phyloP scores from a whole-genome alignment of 2,888 invertebrate genomes.

The Apomyelois bistriatella region DNA sequence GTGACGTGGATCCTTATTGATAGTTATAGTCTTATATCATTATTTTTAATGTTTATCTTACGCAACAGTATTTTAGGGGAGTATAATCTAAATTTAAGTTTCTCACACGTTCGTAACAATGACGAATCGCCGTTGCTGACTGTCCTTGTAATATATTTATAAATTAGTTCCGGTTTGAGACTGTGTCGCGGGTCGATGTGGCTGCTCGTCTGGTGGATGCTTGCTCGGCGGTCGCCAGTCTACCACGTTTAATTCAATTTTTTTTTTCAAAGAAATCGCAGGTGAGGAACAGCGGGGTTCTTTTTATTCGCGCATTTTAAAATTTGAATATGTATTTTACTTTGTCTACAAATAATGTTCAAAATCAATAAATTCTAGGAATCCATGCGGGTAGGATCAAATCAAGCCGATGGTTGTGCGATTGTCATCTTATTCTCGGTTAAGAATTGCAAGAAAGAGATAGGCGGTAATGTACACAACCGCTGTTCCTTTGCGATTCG shows the following conservation, averaged over 20 bases:
- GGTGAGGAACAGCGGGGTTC: conserved; percentile 6
- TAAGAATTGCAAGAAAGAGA: neutral
- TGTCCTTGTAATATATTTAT: conserved; percentile 35
- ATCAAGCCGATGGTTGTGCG: too few relatives aligned
- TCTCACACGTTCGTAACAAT: conserved; percentile 41
- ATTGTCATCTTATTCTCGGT: too few relatives aligned
- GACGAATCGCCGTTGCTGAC: conserved; percentile 49
- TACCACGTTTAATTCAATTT: conserved; percentile 5
- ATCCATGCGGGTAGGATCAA: too few relatives aligned
- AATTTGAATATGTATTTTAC: too few relatives aligned
- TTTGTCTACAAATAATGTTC: too few relatives aligned
- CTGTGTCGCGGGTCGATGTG: conserved; percentile 29
- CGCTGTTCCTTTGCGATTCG: conserved; percentile 1
- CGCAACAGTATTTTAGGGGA: conserved; percentile 77
- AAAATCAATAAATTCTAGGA: too few relatives aligned
- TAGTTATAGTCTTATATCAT: conserved; percentile 75
- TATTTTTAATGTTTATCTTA: conserved; percentile 75
- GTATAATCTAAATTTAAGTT: conserved; percentile 73
- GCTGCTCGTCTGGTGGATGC: conserved; percentile 32
- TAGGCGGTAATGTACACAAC: neutral
- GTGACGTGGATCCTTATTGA: conserved; percentile 35
- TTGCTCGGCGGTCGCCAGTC: conserved; percentile 27
- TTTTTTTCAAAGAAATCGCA: neutral
- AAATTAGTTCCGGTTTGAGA: conserved; percentile 23
- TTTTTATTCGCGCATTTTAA: too few relatives aligned